Conservation (phyloP, 2,888 invertebrate species). For the Atethmia centrago region DNA sequence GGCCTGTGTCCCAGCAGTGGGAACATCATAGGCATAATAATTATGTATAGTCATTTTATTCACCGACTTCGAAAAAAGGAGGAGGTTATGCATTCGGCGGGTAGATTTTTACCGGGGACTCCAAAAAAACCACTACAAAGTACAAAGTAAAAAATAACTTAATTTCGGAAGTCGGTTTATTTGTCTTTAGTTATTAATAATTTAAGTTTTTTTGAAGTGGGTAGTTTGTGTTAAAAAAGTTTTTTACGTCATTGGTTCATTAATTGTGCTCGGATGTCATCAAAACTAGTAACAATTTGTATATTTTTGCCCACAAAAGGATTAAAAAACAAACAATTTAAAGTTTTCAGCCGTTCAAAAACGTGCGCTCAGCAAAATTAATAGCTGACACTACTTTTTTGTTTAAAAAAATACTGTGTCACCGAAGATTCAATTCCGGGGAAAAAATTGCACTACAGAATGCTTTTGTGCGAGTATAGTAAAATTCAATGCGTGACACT, state of each 20-base stretch:
- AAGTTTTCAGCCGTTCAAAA: conserved; percentile 36
- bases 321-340: conserved; percentile 29
- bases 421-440: conserved; percentile 65
- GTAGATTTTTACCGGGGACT: background rate
- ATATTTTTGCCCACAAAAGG: conserved; percentile 11
- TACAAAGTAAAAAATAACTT: no score
- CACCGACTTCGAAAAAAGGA: background rate
- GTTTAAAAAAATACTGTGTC: conserved; percentile 49
- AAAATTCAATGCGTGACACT: conserved; percentile 56
- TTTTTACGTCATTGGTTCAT: background rate
- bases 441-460: conserved; percentile 64
- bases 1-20: no score
- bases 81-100: background rate
- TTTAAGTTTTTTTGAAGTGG: background rate
- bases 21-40: no score
- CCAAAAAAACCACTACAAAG: no score
- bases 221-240: background rate
- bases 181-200: no score
- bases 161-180: background rate
- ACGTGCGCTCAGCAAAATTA: conserved; percentile 41
- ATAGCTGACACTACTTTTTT: conserved; percentile 39
- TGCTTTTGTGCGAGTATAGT: conserved; percentile 63
- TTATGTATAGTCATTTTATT: background rate
- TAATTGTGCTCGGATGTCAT: background rate
- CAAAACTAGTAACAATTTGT: background rate